Evolutionary conservation across 2,113 vertebrate genomes (phyloP), one percentile per base, ranked within the genome.

Genomic region (Echinops telfairi): DNA sequence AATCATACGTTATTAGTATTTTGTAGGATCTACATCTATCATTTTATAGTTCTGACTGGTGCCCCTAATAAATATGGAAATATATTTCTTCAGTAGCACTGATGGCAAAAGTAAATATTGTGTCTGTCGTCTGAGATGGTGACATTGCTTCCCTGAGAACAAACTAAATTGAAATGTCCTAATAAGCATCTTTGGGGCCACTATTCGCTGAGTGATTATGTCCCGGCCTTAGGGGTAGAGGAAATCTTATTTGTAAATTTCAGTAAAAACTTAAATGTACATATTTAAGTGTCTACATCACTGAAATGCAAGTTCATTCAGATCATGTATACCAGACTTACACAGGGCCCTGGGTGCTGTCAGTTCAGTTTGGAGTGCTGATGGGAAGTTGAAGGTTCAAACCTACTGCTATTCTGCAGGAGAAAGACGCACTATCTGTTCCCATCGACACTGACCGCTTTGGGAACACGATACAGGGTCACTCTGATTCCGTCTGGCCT

Each of bases 51-150:
- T 88, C 40, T 89, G 73, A 70, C 75, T 78, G 82, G 20, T 82
- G 92, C 83, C 3, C 38, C 47, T 89, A 91, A 33, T 57, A 90
- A 66, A 86, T 62, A 94, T 36, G 81, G 33, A 87, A 96, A 82
- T 83, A 86, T 12, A 58, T 62, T 84, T 47, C 36, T 53, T 89
- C 60, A 36, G 33, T 29, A 89, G n/a, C 17, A 73, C 22, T 89
- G 12, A 85, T n/a, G 75, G 33, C n/a, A 89, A 89, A 87, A 91
- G 43, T 40, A 82, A 94, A 79, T 78, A 93, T 62, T 75, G 57
- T 68, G 29, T 86, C 71, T 82, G 43, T 79, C 86, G 82, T 77
- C 0, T 89, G 47, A 62, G 47, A 19, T 19, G 10, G 20, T 66
- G n/a, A 62, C 9, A 5, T 75, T 80, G 23, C 83, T 94, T 68